Conservation (phyloP, 1,140 invertebrate genomes). For the Paraescarpia echinospica region DNA sequence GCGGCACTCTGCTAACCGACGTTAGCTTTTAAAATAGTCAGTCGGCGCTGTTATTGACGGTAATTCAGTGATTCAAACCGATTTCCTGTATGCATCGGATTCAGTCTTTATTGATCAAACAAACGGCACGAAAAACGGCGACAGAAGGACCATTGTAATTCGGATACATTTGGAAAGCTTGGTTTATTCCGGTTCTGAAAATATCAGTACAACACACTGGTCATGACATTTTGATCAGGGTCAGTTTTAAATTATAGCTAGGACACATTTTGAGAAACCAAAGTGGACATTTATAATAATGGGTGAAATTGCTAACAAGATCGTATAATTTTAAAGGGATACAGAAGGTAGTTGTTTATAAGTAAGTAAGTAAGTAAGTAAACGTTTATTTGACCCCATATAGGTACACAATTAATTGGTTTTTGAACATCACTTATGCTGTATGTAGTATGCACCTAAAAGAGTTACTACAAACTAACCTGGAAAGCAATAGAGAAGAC, state of each 20-base stretch:
- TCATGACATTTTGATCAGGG: not conserved
- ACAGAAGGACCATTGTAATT: not conserved
- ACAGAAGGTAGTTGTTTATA: no score
- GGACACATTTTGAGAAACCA: no score
- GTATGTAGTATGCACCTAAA: no score
- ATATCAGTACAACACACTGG: not conserved
- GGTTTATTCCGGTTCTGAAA: not conserved
- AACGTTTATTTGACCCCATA: no score
- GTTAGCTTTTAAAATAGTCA: not conserved
- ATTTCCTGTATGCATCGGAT: not conserved
- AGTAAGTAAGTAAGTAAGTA: no score
- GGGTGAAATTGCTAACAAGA: no score
- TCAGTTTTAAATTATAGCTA: not conserved
- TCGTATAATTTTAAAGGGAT: no score
- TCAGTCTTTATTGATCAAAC: not conserved
- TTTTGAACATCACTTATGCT: no score
- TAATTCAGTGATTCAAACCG: not conserved
- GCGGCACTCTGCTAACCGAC: not conserved
- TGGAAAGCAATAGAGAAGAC: no score
- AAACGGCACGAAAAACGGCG: not conserved
- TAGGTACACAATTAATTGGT: no score
- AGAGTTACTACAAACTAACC: no score
- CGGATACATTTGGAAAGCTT: not conserved
- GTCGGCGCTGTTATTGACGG: not conserved
- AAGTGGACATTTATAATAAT: no score